Evolutionary conservation across 2,888 invertebrate genomes (phyloP).

Genomic region (Hydrotaea cyrtoneurina): DNA sequence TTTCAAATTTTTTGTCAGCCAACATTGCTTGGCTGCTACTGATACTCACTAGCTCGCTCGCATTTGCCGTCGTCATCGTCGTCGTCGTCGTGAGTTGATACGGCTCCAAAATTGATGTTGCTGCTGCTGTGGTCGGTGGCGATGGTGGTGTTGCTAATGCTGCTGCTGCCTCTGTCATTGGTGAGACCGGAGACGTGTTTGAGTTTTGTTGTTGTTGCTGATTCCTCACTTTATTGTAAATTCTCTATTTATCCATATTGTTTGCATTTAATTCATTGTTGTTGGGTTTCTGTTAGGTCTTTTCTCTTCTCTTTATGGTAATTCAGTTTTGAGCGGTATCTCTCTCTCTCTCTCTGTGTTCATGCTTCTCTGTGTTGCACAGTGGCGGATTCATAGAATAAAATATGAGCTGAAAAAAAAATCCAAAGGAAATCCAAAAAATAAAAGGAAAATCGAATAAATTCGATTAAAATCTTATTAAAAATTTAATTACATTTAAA

Average conservation of each 20-base stretch:
- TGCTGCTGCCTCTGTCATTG: conserved; percentile 38
- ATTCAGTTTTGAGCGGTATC: neutral
- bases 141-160: conserved; percentile 41
- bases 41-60: conserved; percentile 23
- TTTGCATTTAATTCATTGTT: conserved; percentile 37
- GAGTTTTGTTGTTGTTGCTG: no score
- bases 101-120: conserved; percentile 43
- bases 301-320: conserved; percentile 11
- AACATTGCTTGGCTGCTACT: conserved; percentile 62
- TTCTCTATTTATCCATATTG: conserved; percentile 28
- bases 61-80: neutral
- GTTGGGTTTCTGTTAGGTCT: neutral
- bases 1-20: conserved; percentile 67
- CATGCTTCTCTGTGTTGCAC: conserved; percentile 20
- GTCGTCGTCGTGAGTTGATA: conserved; percentile 20
- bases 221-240: conserved; percentile 18
- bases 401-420: no score
- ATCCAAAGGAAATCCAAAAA: no score
- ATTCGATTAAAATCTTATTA: no score
- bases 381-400: conserved; percentile 18
- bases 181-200: conserved; percentile 48
- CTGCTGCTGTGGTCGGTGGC: conserved; percentile 28
- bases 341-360: conserved; percentile 1
- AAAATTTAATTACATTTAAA: no score
- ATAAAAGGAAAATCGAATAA: no score